Base-by-base conservation (phyloP, 1,140 invertebrate genomes). In the Heliothis subflexa region DNA sequence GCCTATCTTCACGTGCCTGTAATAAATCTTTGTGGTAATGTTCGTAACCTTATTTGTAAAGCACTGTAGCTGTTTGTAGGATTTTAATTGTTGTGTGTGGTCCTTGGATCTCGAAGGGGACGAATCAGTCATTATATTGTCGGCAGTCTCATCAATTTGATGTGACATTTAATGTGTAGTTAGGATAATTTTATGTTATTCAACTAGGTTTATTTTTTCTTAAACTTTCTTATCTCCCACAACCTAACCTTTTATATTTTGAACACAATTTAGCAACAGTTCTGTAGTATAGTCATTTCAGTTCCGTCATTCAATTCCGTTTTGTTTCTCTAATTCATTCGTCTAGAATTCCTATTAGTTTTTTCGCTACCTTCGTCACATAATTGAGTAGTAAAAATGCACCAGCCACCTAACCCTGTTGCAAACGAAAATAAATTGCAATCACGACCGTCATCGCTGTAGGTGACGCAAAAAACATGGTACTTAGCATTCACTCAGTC, bases 401-500 rank as follows among this genome's bases (percentile, higher is more conserved):
- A 61, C 16, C 72, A 40, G 25, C 66, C 47, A 66, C 47, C 49
- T 54, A 76, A 54, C 61, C 59, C 61, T 76, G 49, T 55, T 66
- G 74, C 61, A 64, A 76, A 49, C 59, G 47, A 66, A 78, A 78
- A 61, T 71, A 62, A 76, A 76, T 62, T 77, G 72, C 55, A 76
- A 64, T 76, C 74, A 76, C 74, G 74, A 76, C 16, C n/a, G 40
- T 57, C 74, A 72, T 47, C 57, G 76, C 61, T 74, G 80, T 81
- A 75, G 78, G 80, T 82, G 77, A 79, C 78, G 80, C 80, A 76
- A 81, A 77, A 81, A 57, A 68, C 55, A 25, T 76, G 5, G 76
- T 77, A 64, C 45, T 88, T 89, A 85, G 79, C 84, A 89, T 89
- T 85, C 88, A 79, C 76, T n/a, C 28, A 59, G 83, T 80, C 72